phyloP scores from a whole-genome alignment of 2,797 vertebrate genomes.

The Monodelphis domestica region DNA sequence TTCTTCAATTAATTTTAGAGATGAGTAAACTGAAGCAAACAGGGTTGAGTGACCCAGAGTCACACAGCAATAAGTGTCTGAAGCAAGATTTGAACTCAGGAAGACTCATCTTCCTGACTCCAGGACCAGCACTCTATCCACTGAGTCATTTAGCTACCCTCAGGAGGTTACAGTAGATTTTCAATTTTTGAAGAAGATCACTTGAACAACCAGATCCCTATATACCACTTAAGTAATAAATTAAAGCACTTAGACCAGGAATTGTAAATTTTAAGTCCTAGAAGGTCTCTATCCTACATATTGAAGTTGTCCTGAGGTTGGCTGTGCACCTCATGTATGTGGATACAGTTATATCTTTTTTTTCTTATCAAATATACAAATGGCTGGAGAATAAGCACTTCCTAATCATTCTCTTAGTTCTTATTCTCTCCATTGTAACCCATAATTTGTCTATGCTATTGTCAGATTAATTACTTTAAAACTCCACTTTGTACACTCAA shows the following conservation, averaged over 20 bases:
- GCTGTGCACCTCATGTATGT: conserved; percentile 55
- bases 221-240: conserved; percentile 59
- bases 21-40: too few species aligned
- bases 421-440: too few species aligned
- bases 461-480: conserved; percentile 18
- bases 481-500: neutral
- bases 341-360: conserved; percentile 66
- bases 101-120: too few species aligned
- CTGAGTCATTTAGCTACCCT: too few species aligned
- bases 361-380: conserved; percentile 55
- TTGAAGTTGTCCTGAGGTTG: conserved; percentile 65
- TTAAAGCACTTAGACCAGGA: conserved; percentile 43
- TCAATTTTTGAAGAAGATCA: conserved; percentile 75
- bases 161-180: neutral
- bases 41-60: too few species aligned
- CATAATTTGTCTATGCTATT: neutral
- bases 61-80: too few species aligned
- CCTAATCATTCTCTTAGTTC: conserved; percentile 34
- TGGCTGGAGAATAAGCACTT: conserved; percentile 55
- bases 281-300: conserved; percentile 60
- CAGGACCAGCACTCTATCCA: too few species aligned
- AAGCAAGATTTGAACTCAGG: too few species aligned
- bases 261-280: conserved; percentile 25
- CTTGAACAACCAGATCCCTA: conserved; percentile 46
- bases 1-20: too few species aligned